Evolutionary conservation across 2,888 invertebrate genomes (phyloP).

Genomic region (Drosophila formosana): DNA sequence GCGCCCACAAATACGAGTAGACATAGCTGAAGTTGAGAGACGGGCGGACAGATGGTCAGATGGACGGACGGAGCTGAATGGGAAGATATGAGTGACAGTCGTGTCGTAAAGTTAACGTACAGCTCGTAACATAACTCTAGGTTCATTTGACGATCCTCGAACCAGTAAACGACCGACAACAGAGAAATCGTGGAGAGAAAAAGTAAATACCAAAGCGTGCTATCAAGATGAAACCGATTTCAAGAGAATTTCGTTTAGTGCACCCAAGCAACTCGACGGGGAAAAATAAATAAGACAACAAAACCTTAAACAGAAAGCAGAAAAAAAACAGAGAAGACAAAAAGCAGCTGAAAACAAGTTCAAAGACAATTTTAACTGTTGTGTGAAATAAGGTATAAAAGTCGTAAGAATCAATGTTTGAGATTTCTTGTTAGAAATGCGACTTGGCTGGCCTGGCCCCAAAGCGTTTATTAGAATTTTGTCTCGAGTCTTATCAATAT

Average conservation of each 20-base stretch:
- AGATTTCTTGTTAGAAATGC: slow-evolving; percentile 14
- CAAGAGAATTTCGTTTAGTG: slow-evolving; percentile 64
- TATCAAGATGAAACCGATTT: slow-evolving; percentile 76
- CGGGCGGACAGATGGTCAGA: slow-evolving; percentile 8
- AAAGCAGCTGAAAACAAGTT: slow-evolving; percentile 38
- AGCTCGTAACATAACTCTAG: slow-evolving; percentile 37
- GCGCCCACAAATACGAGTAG: slow-evolving; percentile 32
- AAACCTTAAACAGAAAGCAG: slow-evolving; percentile 6
- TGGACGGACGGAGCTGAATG: slow-evolving; percentile 3
- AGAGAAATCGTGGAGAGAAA: slow-evolving; percentile 7
- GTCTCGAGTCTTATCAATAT: slow-evolving; percentile 53
- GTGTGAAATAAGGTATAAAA: slow-evolving; percentile 43
- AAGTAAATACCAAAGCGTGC: slow-evolving; percentile 46
- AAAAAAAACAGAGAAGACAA: slow-evolving; percentile 7
- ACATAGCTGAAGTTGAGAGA: neutral
- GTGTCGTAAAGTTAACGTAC: slow-evolving; percentile 18
- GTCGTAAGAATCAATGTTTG: slow-evolving; percentile 43
- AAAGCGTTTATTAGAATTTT: slow-evolving; percentile 35
- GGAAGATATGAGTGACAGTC: slow-evolving; percentile 27
- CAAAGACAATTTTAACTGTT: slow-evolving; percentile 41
- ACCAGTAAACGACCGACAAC: slow-evolving; percentile 2
- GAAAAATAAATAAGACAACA: slow-evolving; percentile 35
- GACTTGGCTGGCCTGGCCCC: neutral
- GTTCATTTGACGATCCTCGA: slow-evolving; percentile 28
- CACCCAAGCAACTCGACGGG: slow-evolving; percentile 22